phyloP scores from a whole-genome alignment of 2,113 vertebrate genomes.

The Pagrus major region DNA sequence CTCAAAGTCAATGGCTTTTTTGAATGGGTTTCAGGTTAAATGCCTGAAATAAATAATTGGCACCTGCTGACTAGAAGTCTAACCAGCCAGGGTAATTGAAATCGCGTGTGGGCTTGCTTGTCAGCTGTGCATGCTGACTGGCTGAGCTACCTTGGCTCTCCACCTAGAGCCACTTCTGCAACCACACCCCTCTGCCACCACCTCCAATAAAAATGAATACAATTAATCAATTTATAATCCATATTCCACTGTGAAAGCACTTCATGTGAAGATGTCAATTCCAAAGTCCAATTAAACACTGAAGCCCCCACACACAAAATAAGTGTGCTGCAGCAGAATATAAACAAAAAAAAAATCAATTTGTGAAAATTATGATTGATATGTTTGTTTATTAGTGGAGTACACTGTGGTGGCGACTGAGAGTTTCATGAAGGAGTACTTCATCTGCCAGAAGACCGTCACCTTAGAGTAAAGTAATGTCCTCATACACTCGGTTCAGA shows the following conservation, averaged over 20 bases:
- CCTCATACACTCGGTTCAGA: neutral
- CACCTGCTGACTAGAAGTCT: conserved; percentile 4
- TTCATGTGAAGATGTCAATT: neutral
- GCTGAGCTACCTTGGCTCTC: neutral
- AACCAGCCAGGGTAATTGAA: conserved; percentile 11
- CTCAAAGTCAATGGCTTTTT: too few species aligned
- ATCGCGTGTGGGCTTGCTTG: conserved; percentile 24
- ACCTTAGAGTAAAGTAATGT: conserved; percentile 1
- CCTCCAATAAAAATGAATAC: neutral
- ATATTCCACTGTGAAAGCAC: neutral
- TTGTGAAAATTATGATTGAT: too few species aligned
- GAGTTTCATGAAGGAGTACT: neutral
- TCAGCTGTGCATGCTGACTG: conserved; percentile 3
- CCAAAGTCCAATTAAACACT: neutral
- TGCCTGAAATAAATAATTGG: too few species aligned
- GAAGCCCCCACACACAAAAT: neutral
- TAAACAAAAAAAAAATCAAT: too few species aligned
- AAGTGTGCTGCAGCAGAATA: too few species aligned
- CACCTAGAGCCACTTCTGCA: conserved; percentile 3
- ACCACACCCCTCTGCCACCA: conserved; percentile 17
- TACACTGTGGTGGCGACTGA: neutral
- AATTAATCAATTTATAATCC: neutral
- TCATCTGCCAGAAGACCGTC: conserved; percentile 5
- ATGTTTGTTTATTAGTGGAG: neutral
- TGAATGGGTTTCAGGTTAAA: too few species aligned